Percentiles rank a stretch among this genome's conserved stretches.
phyloP scores from a whole-genome alignment of 1,140 invertebrate genomes.

The Nasonia longicornis region DNA sequence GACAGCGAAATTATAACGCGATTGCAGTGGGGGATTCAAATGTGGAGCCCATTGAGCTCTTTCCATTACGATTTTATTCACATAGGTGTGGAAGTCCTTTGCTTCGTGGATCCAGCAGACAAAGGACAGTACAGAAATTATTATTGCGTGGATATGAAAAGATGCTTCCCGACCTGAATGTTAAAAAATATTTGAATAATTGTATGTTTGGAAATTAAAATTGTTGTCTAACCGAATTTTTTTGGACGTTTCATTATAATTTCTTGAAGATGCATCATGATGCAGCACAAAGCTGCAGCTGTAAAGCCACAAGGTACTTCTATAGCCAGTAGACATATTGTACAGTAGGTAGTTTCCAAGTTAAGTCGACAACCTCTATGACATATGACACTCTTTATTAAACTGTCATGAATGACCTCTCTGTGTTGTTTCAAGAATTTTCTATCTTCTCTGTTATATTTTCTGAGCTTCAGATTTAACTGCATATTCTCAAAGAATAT shows the following conservation, averaged over 20 bases:
- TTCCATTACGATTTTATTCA: conserved; percentile 69
- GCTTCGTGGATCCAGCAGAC: conserved; percentile 73
- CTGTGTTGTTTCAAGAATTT: conserved; percentile 68
- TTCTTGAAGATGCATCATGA: conserved; percentile 72
- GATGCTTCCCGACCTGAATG: conserved; percentile 52
- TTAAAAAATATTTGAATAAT: conserved; percentile 43
- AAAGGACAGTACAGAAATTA: conserved; percentile 72
- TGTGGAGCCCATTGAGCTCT: conserved; percentile 73
- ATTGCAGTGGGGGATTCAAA: conserved; percentile 72
- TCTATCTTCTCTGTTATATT: conserved; percentile 65
- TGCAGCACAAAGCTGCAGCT: conserved; percentile 69
- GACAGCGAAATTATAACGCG: conserved; percentile 68
- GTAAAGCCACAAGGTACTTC: conserved; percentile 73
- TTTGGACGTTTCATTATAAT: conserved; percentile 59
- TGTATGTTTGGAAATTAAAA: background rate
- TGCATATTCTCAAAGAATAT: conserved; percentile 69
- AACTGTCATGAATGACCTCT: conserved; percentile 67
- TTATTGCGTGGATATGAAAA: conserved; percentile 71
- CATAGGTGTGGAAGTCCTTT: conserved; percentile 70
- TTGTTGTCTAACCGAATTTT: conserved; percentile 25
- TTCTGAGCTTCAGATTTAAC: conserved; percentile 60
- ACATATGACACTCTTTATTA: conserved; percentile 66
- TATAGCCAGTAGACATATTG: conserved; percentile 69
- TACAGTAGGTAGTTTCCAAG: conserved; percentile 69
- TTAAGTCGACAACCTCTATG: conserved; percentile 67